Percentiles rank a stretch among this genome's conserved stretches.
These are phyloP conservation scores for Sipha flava DNA, from an alignment of 1,140 invertebrate genomes.

Conservation along the genomic window DNA sequence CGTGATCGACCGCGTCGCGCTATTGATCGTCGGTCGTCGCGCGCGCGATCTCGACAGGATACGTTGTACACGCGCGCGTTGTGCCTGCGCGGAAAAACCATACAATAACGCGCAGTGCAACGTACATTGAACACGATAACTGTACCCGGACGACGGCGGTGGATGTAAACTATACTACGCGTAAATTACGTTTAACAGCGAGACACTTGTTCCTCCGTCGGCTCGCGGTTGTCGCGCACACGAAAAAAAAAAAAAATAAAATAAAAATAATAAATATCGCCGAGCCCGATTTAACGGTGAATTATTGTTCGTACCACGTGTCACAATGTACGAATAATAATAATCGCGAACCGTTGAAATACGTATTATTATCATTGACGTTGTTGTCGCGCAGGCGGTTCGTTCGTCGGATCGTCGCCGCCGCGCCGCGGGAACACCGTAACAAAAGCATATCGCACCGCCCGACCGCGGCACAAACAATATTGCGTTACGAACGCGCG, in stretches of 20 bases:
- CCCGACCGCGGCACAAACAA: neutral
- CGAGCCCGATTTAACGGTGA: conserved; percentile 18
- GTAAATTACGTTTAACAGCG: conserved; percentile 25
- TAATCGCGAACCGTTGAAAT: no score
- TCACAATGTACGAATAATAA: neutral
- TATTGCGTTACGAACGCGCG: neutral
- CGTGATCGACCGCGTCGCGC: no score
- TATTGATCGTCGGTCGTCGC: no score
- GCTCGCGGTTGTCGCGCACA: neutral
- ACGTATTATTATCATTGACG: neutral
- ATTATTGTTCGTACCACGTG: conserved; percentile 10
- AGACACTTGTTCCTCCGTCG: neutral
- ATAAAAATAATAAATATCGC: neutral
- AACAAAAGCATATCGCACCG: no score
- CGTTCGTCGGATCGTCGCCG: no score
- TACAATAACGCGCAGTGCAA: no score
- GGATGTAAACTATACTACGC: neutral
- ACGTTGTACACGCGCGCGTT: no score
- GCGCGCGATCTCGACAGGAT: no score
- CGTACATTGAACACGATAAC: no score
- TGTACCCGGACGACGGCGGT: neutral
- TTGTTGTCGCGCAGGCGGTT: neutral
- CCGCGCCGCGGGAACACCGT: neutral
- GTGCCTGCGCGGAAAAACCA: no score
- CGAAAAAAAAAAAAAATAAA: neutral